Evolutionary conservation across 2,888 invertebrate genomes (phyloP), one percentile per base, ranked within the genome.

Genomic region (Chrysolina haemoptera): DNA sequence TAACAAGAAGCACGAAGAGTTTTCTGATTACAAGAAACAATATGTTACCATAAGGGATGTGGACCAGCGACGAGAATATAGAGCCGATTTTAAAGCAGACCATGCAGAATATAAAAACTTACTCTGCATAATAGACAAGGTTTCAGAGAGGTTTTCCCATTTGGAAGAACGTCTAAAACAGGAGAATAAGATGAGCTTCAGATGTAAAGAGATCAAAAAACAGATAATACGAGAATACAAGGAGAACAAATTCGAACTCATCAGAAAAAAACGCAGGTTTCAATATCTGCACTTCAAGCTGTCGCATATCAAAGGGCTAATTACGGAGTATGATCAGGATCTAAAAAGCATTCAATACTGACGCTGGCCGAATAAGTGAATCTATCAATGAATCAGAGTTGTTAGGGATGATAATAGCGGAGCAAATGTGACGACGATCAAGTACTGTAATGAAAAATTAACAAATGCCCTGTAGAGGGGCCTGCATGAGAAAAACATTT

Each of bases 241-340:
- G 83, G 92, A 93, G 80, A 94, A 94, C 84, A 94, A 93, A 87
- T 89, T 91, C 67, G 91, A 91, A 78, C 96, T 96, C 87, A 92
- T 94, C 84, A 92, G 92, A 82, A 92, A 94, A 85, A 94, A 95
- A 89, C 91, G 91, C 84, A 92, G 96, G 75, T 96, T 96, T 89
- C 93, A 95, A 85, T 97, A 95, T 88, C 90, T 98, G 84, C 97
- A 98, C 87, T 94, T 94, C 80, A 98, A 98, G 89, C 90, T 98
- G 87, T 94, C 95, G 82, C 96, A 97, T 89, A 97, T 98, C 88
- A 98, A 98, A 88, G 92, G 93, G 84, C 91, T 96, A 88, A 96
- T 98, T 77, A 90, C 92, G 85, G 96, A 96, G 78, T 97, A 94
- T 89, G 97, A 97, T 89, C 83, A 84, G 72, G 80, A 80, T 80